A percentile compares a stretch with the other conserved stretches of the same genome.
Evolutionary conservation across 2,797 vertebrate genomes (phyloP).

Genomic region (Lateolabrax maculatus): DNA sequence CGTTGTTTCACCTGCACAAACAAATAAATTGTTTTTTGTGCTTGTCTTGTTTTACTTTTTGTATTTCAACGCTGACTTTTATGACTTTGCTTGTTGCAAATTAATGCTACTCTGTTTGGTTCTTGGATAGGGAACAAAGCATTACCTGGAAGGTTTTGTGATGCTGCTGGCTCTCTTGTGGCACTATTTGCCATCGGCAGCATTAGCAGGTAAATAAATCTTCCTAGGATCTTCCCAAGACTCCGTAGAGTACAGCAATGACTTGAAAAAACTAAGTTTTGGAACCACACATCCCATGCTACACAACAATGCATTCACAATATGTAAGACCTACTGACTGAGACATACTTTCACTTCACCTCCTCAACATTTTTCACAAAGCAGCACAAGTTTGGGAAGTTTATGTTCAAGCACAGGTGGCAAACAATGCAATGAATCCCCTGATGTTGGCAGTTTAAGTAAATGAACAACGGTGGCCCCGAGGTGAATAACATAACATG

Average conservation of each 20-base stretch:
- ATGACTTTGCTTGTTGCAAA: constrained; percentile 12
- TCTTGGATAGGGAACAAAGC: background rate
- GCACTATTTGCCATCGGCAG: background rate
- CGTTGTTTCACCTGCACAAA: constrained; percentile 41
- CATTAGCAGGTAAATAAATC: background rate
- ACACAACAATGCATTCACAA: background rate
- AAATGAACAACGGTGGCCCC: background rate
- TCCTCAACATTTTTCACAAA: background rate
- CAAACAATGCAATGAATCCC: constrained; percentile 16
- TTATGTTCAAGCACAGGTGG: constrained; percentile 10
- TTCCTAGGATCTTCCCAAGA: background rate
- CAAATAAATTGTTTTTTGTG: constrained; percentile 23
- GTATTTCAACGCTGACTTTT: constrained; percentile 1
- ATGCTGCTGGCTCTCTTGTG: background rate
- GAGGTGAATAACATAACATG: background rate
- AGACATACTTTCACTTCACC: background rate
- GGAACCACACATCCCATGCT: no score
- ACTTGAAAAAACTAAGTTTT: background rate
- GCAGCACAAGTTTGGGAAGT: background rate
- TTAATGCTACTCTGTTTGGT: background rate
- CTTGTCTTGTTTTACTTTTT: constrained; percentile 2
- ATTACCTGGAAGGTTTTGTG: background rate
- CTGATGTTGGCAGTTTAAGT: background rate
- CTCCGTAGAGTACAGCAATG: no score
- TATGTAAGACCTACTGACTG: no score